These are phyloP conservation scores for Porites lutea DNA, from an alignment of 64 coral and sea anemone genomes.

Conservation along the genomic window DNA sequence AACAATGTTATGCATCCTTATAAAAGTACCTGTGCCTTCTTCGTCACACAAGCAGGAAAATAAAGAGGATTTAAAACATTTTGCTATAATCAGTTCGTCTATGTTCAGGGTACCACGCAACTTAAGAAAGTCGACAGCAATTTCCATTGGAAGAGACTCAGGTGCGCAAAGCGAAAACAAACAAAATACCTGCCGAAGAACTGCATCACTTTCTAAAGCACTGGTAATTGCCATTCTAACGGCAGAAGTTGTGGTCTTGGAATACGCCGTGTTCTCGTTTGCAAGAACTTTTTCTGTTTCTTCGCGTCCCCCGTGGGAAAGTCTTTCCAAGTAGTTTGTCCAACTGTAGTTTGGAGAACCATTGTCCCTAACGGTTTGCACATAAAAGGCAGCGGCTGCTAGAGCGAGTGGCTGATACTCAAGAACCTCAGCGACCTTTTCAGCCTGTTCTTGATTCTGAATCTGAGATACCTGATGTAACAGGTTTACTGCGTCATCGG, in stretches of 20 bases:
- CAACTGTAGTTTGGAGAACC: background rate
- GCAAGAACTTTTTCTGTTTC: background rate
- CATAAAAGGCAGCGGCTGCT: conserved; percentile 21
- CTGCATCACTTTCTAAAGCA: background rate
- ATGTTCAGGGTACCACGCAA: background rate
- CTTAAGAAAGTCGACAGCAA: conserved; percentile 11
- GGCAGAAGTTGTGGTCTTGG: conserved; percentile 31
- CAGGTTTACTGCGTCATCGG: conserved; percentile 13
- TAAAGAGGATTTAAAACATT: no score
- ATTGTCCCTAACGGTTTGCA: background rate
- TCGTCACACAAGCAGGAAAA: no score
- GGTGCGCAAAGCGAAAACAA: conserved; percentile 24
- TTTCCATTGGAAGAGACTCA: conserved; percentile 21
- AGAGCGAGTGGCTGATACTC: conserved; percentile 34
- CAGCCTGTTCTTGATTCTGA: conserved; percentile 3
- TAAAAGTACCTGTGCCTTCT: no score
- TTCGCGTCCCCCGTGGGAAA: background rate
- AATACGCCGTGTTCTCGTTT: background rate
- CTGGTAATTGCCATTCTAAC: conserved; percentile 33
- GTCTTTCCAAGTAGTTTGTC: background rate
- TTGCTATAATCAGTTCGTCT: background rate
- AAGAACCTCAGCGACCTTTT: conserved; percentile 14
- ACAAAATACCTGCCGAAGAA: conserved; percentile 36
- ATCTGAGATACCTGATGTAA: conserved; percentile 36
- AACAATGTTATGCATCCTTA: background rate